Evolutionary conservation across 2,113 vertebrate genomes (phyloP).

Genomic region (Castor canadensis): DNA sequence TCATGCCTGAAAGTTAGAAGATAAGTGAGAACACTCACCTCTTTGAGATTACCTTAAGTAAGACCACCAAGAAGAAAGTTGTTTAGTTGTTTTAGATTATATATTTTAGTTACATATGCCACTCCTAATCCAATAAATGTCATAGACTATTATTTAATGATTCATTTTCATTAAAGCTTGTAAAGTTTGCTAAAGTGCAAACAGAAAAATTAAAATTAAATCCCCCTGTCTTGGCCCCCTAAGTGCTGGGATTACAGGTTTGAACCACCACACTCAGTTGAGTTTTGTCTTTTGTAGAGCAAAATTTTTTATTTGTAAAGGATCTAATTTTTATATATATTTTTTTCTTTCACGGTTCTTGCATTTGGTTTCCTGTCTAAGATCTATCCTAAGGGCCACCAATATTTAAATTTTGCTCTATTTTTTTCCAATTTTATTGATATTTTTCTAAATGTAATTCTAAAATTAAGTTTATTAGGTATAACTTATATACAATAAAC

Average conservation of each 20-base stretch:
- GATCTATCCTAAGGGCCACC: neutral
- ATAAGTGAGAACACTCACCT: neutral
- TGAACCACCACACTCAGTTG: neutral
- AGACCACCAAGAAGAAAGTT: neutral
- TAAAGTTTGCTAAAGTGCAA: neutral
- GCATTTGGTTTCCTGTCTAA: neutral
- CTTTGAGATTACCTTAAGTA: neutral
- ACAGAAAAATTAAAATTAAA: neutral
- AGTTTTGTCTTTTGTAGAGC: neutral
- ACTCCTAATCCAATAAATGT: neutral
- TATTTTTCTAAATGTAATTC: neutral
- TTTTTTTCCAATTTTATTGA: neutral
- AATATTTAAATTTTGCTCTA: neutral
- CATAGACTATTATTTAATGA: neutral
- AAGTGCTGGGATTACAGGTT: too few relatives aligned
- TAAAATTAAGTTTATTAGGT: neutral
- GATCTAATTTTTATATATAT: neutral
- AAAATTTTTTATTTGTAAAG: neutral
- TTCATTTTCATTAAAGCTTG: neutral
- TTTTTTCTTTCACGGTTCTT: neutral
- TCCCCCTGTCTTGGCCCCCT: too few relatives aligned
- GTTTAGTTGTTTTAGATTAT: neutral
- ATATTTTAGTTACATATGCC: neutral
- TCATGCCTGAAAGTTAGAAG: slow-evolving; percentile 25
- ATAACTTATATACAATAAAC: neutral